phyloP scores from a whole-genome alignment of 2,888 invertebrate species.

The Stenichneumon culpator region DNA sequence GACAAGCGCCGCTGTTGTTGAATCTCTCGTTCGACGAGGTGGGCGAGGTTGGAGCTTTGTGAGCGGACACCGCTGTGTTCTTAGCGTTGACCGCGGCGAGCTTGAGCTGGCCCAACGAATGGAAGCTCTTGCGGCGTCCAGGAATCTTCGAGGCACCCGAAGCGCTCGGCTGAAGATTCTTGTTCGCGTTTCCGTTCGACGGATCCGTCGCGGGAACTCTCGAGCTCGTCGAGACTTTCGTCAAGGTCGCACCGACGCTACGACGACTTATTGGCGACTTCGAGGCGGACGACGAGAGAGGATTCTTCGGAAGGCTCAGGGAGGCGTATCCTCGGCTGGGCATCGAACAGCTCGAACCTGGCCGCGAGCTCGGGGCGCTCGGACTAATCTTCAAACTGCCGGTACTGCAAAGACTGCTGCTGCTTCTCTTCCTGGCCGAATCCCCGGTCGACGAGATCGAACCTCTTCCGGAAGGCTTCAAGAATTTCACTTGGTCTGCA shows the following conservation, averaged over 20 bases:
- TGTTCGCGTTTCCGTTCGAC: not conserved
- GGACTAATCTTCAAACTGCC: slow-evolving; percentile 41
- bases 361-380: slow-evolving; percentile 4
- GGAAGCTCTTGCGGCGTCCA: slow-evolving; percentile 51
- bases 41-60: slow-evolving; percentile 27
- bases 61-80: not conserved
- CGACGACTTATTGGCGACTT: slow-evolving; percentile 40
- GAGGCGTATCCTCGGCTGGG: slow-evolving; percentile 23
- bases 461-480: slow-evolving; percentile 61
- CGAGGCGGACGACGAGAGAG: slow-evolving; percentile 21
- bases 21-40: not conserved
- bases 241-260: slow-evolving; percentile 46
- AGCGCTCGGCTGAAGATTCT: not conserved
- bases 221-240: slow-evolving; percentile 32
- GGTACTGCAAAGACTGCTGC: slow-evolving; percentile 17
- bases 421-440: slow-evolving; percentile 29
- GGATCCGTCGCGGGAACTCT: not conserved
- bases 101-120: slow-evolving; percentile 37
- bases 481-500: slow-evolving; percentile 55
- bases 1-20: not conserved
- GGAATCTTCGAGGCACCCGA: slow-evolving; percentile 46
- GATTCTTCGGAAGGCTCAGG: not conserved
- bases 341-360: slow-evolving; percentile 47
- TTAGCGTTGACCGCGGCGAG: slow-evolving; percentile 33
- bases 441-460: slow-evolving; percentile 14